Evolutionary conservation across 1,140 invertebrate species (phyloP).

Genomic region (Oryctes rhinoceros): DNA sequence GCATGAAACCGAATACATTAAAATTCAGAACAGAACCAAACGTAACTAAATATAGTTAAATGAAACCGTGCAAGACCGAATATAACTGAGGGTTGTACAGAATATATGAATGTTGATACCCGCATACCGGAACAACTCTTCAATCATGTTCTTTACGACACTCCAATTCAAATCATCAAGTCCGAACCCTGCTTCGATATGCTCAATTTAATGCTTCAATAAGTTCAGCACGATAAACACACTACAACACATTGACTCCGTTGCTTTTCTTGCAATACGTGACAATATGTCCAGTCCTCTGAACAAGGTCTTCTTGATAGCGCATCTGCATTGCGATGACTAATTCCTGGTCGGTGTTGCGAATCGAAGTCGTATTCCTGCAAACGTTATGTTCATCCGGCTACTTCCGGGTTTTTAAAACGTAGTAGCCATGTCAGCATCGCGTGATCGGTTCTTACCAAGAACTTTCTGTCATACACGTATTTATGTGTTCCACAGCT

Average conservation of each 20-base stretch:
- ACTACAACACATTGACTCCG: not conserved
- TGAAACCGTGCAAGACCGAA: no score
- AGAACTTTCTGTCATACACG: not conserved
- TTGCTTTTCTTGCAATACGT: not conserved
- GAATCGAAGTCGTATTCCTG: constrained; percentile 32
- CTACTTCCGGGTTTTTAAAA: constrained; percentile 50
- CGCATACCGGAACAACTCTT: no score
- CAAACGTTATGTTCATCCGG: constrained; percentile 46
- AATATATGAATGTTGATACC: no score
- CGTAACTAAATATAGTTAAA: no score
- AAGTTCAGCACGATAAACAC: constrained; percentile 34
- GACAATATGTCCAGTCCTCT: constrained; percentile 3
- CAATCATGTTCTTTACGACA: no score
- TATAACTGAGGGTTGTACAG: no score
- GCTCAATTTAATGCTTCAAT: no score
- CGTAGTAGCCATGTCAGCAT: constrained; percentile 53
- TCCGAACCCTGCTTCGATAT: no score
- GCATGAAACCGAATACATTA: no score
- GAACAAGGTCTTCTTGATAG: constrained; percentile 40
- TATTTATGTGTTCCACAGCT: not conserved
- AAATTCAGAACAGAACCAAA: no score
- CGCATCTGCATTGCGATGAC: constrained; percentile 39
- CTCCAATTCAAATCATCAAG: no score
- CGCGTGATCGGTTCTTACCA: constrained; percentile 49
- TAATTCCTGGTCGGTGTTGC: constrained; percentile 33